Evolutionary conservation across 1,140 invertebrate species (phyloP), one percentile per base, ranked within the genome.

Genomic region (Drosophila oshimai): DNA sequence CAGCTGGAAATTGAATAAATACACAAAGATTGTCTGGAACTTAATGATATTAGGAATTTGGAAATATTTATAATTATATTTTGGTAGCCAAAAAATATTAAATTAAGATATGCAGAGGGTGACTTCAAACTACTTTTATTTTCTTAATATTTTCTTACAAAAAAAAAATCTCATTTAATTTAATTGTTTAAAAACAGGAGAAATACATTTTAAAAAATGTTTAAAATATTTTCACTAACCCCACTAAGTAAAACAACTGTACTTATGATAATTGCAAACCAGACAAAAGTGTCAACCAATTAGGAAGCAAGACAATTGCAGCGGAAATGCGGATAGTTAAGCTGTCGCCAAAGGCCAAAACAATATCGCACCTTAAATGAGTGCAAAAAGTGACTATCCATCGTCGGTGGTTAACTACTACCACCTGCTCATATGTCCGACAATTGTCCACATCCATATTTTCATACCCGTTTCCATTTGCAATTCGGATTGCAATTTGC

Each of bases 381-480:
- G 58, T 34, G 36, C n/a, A 26, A 58, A 61, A 34, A 33, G 34
- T 20, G 24, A 17, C 10, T 34, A 61, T 41, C 10, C 49, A 61
- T 41, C 18, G 24, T 51, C 47, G 64, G 36, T 42, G 37, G 15
- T 53, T 60, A 77, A 24, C 6, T 33, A 37, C 20, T 20, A 24
- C 6, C 26, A 37, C 20, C 39, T 7, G 34, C 13, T 33, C 20
- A 42, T n/a, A 39, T 55, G 70, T 71, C 54, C 6, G 39, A 65
- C 77, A 81, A 74, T 57, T 78, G 62, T 50, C 50, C 39, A 64
- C 33, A 18, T 57, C 46, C 50, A 61, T n/a, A n/a, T 65, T 28
- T 60, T 29, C 33, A 46, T 46, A 9, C 28, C 45, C 28, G 17
- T 34, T 41, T 29, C 12, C 31, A 71, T 70, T 60, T 70, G 18